Evolutionary conservation across 2,797 vertebrate genomes (phyloP).

Genomic region (Knipowitschia caucasica): DNA sequence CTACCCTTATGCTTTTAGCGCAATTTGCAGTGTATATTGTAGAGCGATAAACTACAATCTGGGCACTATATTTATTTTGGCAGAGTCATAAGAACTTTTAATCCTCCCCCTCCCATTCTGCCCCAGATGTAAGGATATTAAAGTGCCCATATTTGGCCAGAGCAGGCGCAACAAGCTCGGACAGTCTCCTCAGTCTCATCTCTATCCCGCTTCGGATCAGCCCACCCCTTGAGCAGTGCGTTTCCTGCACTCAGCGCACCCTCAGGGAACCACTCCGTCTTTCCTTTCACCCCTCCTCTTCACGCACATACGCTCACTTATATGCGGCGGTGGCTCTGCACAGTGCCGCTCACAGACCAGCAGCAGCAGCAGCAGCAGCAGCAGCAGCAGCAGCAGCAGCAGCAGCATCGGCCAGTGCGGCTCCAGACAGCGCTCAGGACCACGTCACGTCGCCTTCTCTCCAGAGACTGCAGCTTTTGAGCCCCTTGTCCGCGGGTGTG

Average conservation of each 20-base stretch:
- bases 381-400: not conserved
- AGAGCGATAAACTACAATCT: too few relatives aligned
- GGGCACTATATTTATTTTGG: not conserved
- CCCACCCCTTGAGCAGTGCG: not conserved
- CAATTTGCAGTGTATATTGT: too few relatives aligned
- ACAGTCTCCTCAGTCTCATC: conserved; percentile 13
- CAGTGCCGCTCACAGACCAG: conserved; percentile 15
- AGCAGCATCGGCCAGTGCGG: not conserved
- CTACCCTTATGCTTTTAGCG: too few relatives aligned
- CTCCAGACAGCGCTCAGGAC: conserved; percentile 19
- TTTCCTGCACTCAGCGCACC: conserved; percentile 36
- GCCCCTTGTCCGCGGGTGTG: conserved; percentile 12
- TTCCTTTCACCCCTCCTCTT: conserved; percentile 6
- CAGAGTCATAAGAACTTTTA: not conserved
- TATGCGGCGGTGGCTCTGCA: not conserved
- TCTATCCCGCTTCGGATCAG: conserved; percentile 10
- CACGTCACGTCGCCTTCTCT: conserved; percentile 38
- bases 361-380: not conserved
- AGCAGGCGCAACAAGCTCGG: conserved; percentile 35
- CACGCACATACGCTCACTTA: not conserved
- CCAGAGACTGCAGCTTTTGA: conserved; percentile 57
- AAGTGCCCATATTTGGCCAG: conserved; percentile 61
- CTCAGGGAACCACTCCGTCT: conserved; percentile 25
- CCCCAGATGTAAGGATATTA: not conserved
- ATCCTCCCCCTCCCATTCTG: not conserved